Conservation (phyloP, 2,113 vertebrate species). For the Synodontis membranacea region DNA sequence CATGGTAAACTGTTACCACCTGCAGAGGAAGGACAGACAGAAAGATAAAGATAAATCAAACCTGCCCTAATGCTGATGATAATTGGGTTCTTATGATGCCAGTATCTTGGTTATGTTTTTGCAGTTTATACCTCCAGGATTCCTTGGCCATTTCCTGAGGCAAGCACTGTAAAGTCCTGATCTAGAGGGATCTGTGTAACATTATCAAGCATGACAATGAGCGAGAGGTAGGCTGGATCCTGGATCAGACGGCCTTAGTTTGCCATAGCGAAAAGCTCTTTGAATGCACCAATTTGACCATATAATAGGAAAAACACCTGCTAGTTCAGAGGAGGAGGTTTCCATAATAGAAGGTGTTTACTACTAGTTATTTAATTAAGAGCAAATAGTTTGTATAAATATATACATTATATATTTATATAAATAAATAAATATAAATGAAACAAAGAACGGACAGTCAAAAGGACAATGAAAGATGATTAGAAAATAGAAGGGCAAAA, state of each 20-base stretch:
- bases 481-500: neutral
- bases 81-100: neutral
- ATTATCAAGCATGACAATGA: slow-evolving; percentile 12
- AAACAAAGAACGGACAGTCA: neutral
- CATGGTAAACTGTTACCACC: slow-evolving; percentile 76
- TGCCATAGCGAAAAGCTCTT: neutral
- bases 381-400: neutral
- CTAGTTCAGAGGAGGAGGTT: too few species aligned
- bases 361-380: neutral
- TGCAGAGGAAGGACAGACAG: slow-evolving; percentile 29
- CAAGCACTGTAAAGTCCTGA: slow-evolving; percentile 70
- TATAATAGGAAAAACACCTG: neutral
- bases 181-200: slow-evolving; percentile 63
- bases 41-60: neutral
- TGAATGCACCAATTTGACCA: neutral
- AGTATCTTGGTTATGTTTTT: neutral
- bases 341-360: neutral
- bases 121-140: slow-evolving; percentile 73
- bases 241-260: neutral
- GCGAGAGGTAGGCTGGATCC: neutral
- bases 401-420: too few species aligned
- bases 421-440: neutral
- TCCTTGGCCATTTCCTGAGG: slow-evolving; percentile 75
- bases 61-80: neutral
- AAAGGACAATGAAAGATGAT: neutral